Conservation (phyloP, 2,113 vertebrate species). For the Phalacrocorax aristotelis region DNA sequence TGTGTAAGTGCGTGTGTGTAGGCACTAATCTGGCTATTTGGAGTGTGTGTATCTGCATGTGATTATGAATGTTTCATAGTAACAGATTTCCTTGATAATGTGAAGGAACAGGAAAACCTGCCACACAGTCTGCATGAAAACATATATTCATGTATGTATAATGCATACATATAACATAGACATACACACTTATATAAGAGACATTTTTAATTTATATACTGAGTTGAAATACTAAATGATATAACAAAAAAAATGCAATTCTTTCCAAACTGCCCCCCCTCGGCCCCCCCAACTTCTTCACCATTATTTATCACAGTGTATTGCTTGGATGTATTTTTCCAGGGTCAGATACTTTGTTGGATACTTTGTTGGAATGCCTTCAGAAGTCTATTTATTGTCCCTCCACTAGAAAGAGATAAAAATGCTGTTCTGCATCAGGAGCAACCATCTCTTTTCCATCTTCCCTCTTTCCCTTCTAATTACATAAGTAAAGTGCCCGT, state of each 20-base stretch:
- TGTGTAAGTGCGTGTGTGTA: neutral
- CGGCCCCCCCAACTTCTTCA: neutral
- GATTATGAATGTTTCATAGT: neutral
- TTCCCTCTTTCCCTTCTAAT: constrained; percentile 16
- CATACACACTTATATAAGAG: neutral
- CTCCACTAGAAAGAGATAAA: neutral
- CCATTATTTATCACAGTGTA: constrained; percentile 1
- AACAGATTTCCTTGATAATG: neutral
- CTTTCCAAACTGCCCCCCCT: neutral
- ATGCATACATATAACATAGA: neutral
- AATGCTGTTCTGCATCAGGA: constrained; percentile 12
- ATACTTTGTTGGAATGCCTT: neutral
- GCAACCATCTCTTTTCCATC: neutral
- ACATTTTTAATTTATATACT: neutral
- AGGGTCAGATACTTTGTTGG: constrained; percentile 8
- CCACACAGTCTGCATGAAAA: neutral
- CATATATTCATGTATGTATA: neutral
- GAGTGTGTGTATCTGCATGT: neutral
- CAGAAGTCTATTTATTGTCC: constrained; percentile 22
- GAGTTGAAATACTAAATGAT: neutral
- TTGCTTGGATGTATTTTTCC: constrained; percentile 15
- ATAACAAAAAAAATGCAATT: neutral
- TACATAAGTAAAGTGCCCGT: constrained; percentile 23
- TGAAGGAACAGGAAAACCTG: neutral
- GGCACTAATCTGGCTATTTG: neutral